Percentiles rank a stretch among this genome's conserved stretches.
Conservation (phyloP, 2,113 vertebrate genomes). For the Hydrolagus affinis region DNA sequence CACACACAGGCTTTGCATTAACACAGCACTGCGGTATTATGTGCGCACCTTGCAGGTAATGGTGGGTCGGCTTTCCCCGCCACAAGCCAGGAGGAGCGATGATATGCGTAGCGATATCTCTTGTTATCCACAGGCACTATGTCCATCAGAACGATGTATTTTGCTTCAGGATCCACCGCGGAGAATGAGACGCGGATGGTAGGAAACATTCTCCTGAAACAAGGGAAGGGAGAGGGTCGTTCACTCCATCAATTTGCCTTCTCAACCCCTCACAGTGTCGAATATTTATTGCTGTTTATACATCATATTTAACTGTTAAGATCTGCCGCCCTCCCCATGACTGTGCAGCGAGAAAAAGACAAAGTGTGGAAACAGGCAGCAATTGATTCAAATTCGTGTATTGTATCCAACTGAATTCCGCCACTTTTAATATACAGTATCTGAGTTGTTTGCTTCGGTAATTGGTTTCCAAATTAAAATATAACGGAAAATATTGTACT, state of each 20-base stretch:
- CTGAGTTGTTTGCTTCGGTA: no score
- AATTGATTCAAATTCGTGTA: no score
- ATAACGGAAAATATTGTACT: no score
- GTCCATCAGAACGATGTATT: slow-evolving; percentile 97
- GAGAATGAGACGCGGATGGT: slow-evolving; percentile 97
- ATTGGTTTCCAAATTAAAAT: no score
- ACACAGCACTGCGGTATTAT: no score
- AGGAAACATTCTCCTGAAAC: slow-evolving; percentile 91
- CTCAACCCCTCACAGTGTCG: neutral
- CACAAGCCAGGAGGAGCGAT: slow-evolving; percentile 94
- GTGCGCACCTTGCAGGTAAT: slow-evolving; percentile 80
- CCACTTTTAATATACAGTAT: no score
- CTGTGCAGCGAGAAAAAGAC: neutral
- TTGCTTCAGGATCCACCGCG: slow-evolving; percentile 88
- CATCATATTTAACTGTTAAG: neutral
- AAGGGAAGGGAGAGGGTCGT: neutral
- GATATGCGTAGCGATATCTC: slow-evolving; percentile 93
- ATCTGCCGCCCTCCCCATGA: neutral
- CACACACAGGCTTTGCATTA: no score
- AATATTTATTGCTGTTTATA: neutral
- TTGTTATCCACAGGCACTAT: slow-evolving; percentile 98
- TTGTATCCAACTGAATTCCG: no score
- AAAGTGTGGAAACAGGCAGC: neutral
- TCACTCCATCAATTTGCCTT: neutral
- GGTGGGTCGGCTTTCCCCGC: slow-evolving; percentile 95